A percentile compares a stretch with the other conserved stretches of the same genome.
Evolutionary conservation across 2,888 invertebrate genomes (phyloP).

Genomic region (Hesperia comma): DNA sequence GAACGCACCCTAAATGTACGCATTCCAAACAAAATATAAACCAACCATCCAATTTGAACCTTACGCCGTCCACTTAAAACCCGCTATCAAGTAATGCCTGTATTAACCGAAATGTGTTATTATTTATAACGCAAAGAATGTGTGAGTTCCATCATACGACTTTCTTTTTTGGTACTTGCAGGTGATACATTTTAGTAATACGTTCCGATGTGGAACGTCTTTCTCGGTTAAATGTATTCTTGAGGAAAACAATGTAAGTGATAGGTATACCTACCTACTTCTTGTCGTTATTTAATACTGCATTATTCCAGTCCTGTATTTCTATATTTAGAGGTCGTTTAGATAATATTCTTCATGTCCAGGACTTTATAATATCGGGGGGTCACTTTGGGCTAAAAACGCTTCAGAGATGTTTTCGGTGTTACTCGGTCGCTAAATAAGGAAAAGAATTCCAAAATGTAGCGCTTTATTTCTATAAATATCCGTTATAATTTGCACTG

Average conservation of each 20-base stretch:
- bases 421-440: too few relatives aligned
- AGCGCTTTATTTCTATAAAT: too few relatives aligned
- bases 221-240: conserved; percentile 12
- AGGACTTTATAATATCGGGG: too few relatives aligned
- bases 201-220: conserved; percentile 4
- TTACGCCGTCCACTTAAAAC: conserved; percentile 46
- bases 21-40: conserved; percentile 45
- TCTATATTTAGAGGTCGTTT: too few relatives aligned
- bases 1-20: conserved; percentile 75
- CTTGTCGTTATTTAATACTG: too few relatives aligned
- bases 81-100: conserved; percentile 50
- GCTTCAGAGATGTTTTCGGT: too few relatives aligned
- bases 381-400: too few relatives aligned
- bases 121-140: conserved; percentile 81
- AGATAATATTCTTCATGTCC: too few relatives aligned
- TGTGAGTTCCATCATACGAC: conserved; percentile 79
- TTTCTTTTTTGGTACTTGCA: conserved; percentile 68
- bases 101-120: conserved; percentile 72
- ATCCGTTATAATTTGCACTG: too few relatives aligned
- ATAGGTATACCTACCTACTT: too few relatives aligned
- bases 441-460: too few relatives aligned
- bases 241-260: conserved; percentile 5
- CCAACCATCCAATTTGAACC: conserved; percentile 48
- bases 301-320: too few relatives aligned
- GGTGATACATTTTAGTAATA: conserved; percentile 52